Base-by-base conservation (phyloP, 2,797 vertebrate genomes). In the Poecilia wingei region DNA sequence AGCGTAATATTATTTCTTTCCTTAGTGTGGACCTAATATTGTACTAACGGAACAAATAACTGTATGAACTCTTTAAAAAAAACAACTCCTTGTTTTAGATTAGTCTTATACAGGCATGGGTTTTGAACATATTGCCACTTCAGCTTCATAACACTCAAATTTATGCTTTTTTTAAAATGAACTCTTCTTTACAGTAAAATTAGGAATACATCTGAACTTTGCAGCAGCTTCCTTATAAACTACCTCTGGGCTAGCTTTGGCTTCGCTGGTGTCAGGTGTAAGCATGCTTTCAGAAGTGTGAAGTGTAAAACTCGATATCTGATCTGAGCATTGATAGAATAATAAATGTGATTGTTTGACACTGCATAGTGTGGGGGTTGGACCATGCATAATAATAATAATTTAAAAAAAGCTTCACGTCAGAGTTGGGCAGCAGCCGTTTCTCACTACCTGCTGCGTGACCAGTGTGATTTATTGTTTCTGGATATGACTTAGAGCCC, bases 341-440 rank as follows among this genome's bases (percentile, higher is more conserved):
- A 86, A 92, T 84, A 90, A 91, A 87, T 82, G 77, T 79, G 82
- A 80, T 72, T 64, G 82, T 82, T 43, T 57, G 31, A 39, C 14
- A 76, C 76, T 92, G 81, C 57, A 49, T 49, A 25, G 66, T 79
- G 73, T 82, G 76, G n/a, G 76, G 86, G 87, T 89, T 81, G 85
- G 83, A 90, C 76, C 6, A 92, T 93, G 82, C 82, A 92, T 93
- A 83, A 93, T 95, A 41, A 41, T 41, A 41, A 5, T 43, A 10
- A 45, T 0, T n/a, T n/a, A 41, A 93, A 88, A 83, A 77, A 61
- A 57, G 45, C 53, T 66, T 70, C 66, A 20, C 78, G 55, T 83
- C 71, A 84, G 86, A 88, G 78, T 45, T 78, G 78, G 82, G 64
- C 7, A 64, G 70, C 79, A 66, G 75, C 46, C 12, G 20, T 70